Evolutionary conservation across 2,797 vertebrate species (phyloP).

Genomic region (Podargus strigoides): DNA sequence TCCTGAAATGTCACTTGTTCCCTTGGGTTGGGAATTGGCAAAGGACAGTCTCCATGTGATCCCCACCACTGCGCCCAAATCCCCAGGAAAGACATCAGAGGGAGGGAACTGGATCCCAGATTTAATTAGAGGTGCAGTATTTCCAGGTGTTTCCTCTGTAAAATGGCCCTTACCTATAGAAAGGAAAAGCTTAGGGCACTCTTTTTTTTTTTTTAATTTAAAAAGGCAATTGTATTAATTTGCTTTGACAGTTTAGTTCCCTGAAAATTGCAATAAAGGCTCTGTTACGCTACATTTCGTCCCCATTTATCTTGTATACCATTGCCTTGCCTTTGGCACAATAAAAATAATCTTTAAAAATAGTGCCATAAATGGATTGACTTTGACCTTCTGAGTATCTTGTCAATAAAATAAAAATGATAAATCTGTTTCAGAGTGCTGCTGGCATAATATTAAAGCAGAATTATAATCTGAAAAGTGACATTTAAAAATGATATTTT

Average conservation of each 20-base stretch:
- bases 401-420: constrained; percentile 58
- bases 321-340: constrained; percentile 42
- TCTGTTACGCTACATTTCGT: neutral
- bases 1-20: neutral
- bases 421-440: constrained; percentile 20
- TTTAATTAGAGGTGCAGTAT: neutral
- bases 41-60: neutral
- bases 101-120: neutral
- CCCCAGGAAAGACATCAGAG: neutral
- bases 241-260: neutral
- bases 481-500: constrained; percentile 1
- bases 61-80: neutral
- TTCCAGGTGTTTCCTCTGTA: neutral
- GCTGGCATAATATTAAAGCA: neutral
- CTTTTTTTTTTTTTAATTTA: neutral
- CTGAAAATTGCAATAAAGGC: constrained; percentile 17
- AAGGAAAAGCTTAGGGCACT: neutral
- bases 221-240: constrained; percentile 36
- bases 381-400: constrained; percentile 55
- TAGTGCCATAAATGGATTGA: constrained; percentile 31
- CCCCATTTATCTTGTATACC: constrained; percentile 38
- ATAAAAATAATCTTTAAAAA: constrained; percentile 62
- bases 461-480: constrained; percentile 16
- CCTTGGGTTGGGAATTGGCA: neutral
- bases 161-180: neutral